These are phyloP conservation scores for Siphamia tubifer DNA, from an alignment of 2,113 vertebrate genomes.

Conservation along the genomic window DNA sequence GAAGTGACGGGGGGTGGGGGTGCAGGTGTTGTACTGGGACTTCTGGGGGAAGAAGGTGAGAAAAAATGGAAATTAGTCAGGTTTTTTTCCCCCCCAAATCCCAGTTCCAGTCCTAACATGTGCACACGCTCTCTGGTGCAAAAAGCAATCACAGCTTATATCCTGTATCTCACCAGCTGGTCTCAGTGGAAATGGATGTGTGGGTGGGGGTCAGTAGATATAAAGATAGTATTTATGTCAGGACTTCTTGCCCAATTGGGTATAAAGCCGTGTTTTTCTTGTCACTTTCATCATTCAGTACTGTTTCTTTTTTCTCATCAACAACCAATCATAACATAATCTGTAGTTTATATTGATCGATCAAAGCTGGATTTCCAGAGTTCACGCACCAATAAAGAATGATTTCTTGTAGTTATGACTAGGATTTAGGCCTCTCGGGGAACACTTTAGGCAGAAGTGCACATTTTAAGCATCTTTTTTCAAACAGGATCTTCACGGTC, in stretches of 20 bases:
- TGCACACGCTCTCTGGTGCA: neutral
- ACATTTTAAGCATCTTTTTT: slow-evolving; percentile 3
- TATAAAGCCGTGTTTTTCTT: too few species aligned
- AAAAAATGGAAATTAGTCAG: slow-evolving; percentile 13
- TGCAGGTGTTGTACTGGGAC: slow-evolving; percentile 5
- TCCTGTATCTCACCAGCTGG: slow-evolving; percentile 2
- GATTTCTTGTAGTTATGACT: neutral
- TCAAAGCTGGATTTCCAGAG: slow-evolving; percentile 38
- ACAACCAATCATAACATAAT: neutral
- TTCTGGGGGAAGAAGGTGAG: slow-evolving; percentile 5
- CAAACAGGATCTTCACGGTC: neutral
- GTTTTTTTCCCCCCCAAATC: neutral
- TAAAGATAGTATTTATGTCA: slow-evolving; percentile 3
- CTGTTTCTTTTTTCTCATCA: too few species aligned
- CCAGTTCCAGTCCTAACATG: neutral
- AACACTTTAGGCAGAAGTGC: neutral
- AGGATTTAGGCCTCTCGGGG: neutral
- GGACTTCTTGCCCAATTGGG: too few species aligned
- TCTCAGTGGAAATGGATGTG: slow-evolving; percentile 6
- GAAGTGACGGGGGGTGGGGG: too few species aligned
- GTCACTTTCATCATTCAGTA: too few species aligned
- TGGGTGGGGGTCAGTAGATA: neutral
- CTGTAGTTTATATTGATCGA: slow-evolving; percentile 18
- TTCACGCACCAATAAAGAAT: slow-evolving; percentile 31
- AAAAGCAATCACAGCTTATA: slow-evolving; percentile 1